Evolutionary conservation across 2,797 vertebrate genomes (phyloP), one percentile per base, ranked within the genome.

Genomic region (Megaceryle alcyon): DNA sequence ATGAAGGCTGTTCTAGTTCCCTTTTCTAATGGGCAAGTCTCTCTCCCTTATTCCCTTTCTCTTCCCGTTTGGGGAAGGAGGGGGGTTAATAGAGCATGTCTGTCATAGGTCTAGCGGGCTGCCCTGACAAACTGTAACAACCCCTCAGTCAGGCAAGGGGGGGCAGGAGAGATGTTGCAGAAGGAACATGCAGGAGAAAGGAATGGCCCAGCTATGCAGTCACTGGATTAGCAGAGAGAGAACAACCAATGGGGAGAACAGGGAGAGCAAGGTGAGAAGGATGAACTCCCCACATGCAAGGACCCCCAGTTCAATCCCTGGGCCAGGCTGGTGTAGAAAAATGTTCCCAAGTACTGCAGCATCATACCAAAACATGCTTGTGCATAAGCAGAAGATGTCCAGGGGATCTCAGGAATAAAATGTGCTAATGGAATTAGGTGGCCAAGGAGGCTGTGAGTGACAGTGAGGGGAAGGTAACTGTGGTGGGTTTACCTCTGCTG

Each of bases 261-360:
- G 33, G 41, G 8, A 79, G 13, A 39, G 33, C 23, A 20, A 43
- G 12, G 22, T 5, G 9, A 65, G 83, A 65, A 63, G 43, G 37
- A 15, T 31, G 35, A 28, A 11, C 10, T 54, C 0, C 0, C 4
- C 19, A 18, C 21, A 9, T 4, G 12, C 37, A 57, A 53, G 33
- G 53, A 44, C 9, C 28, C 17, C 25, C 53, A 46, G 2, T 8
- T 11, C 22, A 63, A 44, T 6, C 3, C 39, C 48, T 37, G 28
- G 49, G 20, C 12, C 44, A 69, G 17, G 57, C 7, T 60, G 39
- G 13, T 17, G 13, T 33, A 53, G 26, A 23, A 33, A 56, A 15
- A 20, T 39, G 6, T 22, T 86, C 66, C 44, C 49, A 49, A 71
- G 48, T n/a, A 13, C 28, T 44, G 44, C 18, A 9, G 29, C 28